Evolutionary conservation across 2,113 vertebrate species (phyloP).

Genomic region (Cavia aperea): DNA sequence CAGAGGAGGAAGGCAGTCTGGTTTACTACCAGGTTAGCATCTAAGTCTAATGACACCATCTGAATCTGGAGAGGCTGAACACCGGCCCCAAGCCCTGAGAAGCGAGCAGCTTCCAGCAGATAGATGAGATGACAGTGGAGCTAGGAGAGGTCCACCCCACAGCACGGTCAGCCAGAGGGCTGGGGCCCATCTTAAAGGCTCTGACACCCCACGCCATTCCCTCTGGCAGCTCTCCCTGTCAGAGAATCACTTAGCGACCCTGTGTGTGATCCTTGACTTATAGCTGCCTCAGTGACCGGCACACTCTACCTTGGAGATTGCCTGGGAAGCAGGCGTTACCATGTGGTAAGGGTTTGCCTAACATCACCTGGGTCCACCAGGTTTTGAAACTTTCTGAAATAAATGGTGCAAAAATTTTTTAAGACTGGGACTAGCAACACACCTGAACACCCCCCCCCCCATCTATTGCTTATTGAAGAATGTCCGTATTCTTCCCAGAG

Average conservation of each 20-base stretch:
- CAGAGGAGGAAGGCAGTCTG: neutral
- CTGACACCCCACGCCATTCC: neutral
- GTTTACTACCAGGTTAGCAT: neutral
- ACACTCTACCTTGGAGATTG: fast-evolving
- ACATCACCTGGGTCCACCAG: neutral
- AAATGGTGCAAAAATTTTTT: fast-evolving
- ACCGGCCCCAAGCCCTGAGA: neutral
- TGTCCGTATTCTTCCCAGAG: neutral
- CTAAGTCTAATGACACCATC: neutral
- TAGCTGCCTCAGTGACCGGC: neutral
- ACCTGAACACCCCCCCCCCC: fast-evolving
- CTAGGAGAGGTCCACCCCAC: neutral
- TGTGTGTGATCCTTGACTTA: fast-evolving
- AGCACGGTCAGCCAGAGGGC: fast-evolving
- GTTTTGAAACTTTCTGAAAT: neutral
- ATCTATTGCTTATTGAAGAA: too few species aligned
- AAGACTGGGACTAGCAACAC: neutral
- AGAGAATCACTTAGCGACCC: too few species aligned
- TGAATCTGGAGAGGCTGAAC: neutral
- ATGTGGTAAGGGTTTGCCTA: fast-evolving
- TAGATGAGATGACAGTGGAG: neutral
- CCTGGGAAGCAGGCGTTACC: fast-evolving
- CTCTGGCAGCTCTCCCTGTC: neutral
- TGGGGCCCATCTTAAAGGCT: neutral
- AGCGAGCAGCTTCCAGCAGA: neutral